Conservation (phyloP, 2,797 vertebrate genomes). For the Enteromius anoplus region DNA sequence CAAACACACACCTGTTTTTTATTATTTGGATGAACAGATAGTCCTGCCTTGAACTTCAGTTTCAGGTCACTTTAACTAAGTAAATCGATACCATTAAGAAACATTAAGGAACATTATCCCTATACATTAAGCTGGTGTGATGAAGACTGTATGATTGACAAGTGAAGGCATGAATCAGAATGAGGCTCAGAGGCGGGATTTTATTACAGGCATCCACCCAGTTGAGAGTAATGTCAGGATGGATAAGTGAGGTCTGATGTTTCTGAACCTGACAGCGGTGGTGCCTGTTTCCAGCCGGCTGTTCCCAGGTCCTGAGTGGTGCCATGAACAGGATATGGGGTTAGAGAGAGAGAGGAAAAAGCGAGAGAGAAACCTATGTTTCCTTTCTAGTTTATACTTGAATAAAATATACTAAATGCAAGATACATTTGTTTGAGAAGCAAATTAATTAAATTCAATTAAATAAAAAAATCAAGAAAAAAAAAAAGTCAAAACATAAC, state of each 20-base stretch:
- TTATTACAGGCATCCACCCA: conserved; percentile 24
- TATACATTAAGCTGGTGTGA: neutral
- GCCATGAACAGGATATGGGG: conserved; percentile 6
- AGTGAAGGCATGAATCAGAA: conserved; percentile 14
- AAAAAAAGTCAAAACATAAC: too few relatives aligned
- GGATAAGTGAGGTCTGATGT: conserved; percentile 29
- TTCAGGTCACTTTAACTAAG: neutral
- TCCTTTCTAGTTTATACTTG: neutral
- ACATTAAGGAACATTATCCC: neutral
- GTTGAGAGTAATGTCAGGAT: conserved; percentile 40
- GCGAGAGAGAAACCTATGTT: neutral
- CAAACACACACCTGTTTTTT: neutral
- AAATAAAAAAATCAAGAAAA: too few relatives aligned
- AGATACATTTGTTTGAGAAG: neutral
- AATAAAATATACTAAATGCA: neutral
- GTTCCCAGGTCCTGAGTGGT: conserved; percentile 11
- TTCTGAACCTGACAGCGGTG: conserved; percentile 44
- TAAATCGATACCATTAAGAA: neutral
- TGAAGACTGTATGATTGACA: conserved; percentile 54
- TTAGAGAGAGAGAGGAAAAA: neutral
- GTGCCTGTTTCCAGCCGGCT: conserved; percentile 47
- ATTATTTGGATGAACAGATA: conserved; percentile 14
- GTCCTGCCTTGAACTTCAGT: neutral
- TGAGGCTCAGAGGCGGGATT: neutral
- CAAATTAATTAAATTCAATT: neutral